These are phyloP conservation scores for Macrophya annulata DNA, from an alignment of 2,888 invertebrate genomes.

Conservation along the genomic window DNA sequence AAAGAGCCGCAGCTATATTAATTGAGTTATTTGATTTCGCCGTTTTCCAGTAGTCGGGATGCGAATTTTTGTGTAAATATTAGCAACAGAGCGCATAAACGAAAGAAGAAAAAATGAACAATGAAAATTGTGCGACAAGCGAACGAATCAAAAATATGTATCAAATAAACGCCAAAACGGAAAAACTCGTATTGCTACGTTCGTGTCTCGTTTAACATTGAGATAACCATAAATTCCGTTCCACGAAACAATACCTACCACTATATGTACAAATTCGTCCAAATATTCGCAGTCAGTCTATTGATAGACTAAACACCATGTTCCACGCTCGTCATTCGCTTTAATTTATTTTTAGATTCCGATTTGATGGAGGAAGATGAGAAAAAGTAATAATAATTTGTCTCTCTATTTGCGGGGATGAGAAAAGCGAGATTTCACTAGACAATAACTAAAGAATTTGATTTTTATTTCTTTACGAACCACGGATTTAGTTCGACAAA, in stretches of 20 bases:
- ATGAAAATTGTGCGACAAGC: not conserved
- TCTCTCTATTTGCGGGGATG: not conserved
- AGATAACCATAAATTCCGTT: constrained; percentile 36
- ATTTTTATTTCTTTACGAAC: too few relatives aligned
- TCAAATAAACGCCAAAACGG: constrained; percentile 16
- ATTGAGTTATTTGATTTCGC: not conserved
- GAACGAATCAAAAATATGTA: not conserved
- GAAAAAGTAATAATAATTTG: not conserved
- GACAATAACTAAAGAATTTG: not conserved
- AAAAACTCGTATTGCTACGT: constrained; percentile 30
- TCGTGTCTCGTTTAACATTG: constrained; percentile 44
- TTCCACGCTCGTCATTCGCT: constrained; percentile 6
- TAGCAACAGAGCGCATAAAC: constrained; percentile 14
- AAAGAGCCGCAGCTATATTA: not conserved
- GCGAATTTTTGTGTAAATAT: constrained; percentile 21
- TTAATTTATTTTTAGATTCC: constrained; percentile 6
- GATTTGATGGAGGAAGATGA: not conserved
- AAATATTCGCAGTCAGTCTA: constrained; percentile 3
- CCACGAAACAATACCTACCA: constrained; percentile 10
- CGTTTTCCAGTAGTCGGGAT: not conserved
- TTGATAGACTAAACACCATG: constrained; percentile 40
- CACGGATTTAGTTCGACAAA: not conserved
- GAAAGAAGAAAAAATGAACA: constrained; percentile 46
- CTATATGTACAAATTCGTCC: not conserved
- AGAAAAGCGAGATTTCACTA: not conserved